Percentiles rank a stretch among this genome's conserved stretches.
These are phyloP conservation scores for Drosophila fulvimacula DNA, from an alignment of 2,888 invertebrate species.

Conservation along the genomic window DNA sequence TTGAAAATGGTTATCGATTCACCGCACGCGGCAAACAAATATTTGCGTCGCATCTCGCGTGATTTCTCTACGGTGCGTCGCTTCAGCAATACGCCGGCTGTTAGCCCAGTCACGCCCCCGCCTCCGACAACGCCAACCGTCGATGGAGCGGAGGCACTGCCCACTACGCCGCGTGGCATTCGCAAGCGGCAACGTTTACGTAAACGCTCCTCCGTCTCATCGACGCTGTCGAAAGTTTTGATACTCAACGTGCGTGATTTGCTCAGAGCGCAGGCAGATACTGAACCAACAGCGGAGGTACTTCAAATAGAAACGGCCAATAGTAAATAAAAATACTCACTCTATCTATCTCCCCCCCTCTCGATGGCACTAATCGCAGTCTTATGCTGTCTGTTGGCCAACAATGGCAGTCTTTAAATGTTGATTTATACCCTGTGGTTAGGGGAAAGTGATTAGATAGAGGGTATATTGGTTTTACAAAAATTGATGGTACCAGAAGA, in stretches of 20 bases:
- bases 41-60: slow-evolving; percentile 78
- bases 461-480: not conserved
- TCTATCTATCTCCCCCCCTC: no score
- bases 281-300: slow-evolving; percentile 69
- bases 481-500: not conserved
- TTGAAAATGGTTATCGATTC: slow-evolving; percentile 61
- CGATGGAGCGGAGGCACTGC: slow-evolving; percentile 25
- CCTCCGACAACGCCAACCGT: slow-evolving; percentile 1
- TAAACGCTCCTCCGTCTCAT: slow-evolving; percentile 83
- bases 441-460: not conserved
- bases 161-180: slow-evolving; percentile 68
- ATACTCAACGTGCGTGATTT: slow-evolving; percentile 84
- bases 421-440: slow-evolving; percentile 2
- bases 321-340: not conserved
- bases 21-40: slow-evolving; percentile 68
- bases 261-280: slow-evolving; percentile 72
- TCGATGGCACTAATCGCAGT: slow-evolving; percentile 6
- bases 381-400: not conserved
- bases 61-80: slow-evolving; percentile 81
- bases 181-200: slow-evolving; percentile 72
- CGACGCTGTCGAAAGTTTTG: slow-evolving; percentile 83
- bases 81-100: slow-evolving; percentile 71
- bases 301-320: slow-evolving; percentile 11
- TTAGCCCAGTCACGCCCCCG: slow-evolving; percentile 24
- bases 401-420: slow-evolving; percentile 4